phyloP scores from a whole-genome alignment of 2,113 vertebrate species.

The Alligator sinensis region DNA sequence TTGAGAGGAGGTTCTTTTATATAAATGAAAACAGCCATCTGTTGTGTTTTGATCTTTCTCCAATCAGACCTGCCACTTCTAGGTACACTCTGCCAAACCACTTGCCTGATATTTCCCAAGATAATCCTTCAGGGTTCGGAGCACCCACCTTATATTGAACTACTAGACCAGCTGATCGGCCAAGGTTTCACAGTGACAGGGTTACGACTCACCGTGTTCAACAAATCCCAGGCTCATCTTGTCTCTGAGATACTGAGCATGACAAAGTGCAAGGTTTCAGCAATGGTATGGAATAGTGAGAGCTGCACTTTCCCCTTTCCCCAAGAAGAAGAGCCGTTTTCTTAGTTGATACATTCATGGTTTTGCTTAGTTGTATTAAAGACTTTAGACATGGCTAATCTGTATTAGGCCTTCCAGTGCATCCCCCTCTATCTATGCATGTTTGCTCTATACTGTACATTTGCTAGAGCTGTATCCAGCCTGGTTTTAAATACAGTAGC shows the following conservation, averaged over 20 bases:
- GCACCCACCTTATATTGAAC: slow-evolving; percentile 56
- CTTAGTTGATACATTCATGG: background rate
- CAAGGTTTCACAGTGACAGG: slow-evolving; percentile 77
- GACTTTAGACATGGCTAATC: background rate
- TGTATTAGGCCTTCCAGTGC: fast-evolving
- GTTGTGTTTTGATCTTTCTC: background rate
- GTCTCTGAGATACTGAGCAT: slow-evolving; percentile 50
- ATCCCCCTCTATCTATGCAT: fast-evolving
- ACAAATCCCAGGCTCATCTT: slow-evolving; percentile 45
- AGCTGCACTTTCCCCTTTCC: background rate
- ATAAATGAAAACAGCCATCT: background rate
- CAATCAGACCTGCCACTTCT: slow-evolving; percentile 9
- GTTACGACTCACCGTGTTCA: slow-evolving; percentile 63
- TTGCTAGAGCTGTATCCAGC: background rate
- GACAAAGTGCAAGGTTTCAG: background rate
- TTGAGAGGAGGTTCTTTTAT: background rate
- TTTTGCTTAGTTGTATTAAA: background rate
- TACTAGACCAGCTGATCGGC: slow-evolving; percentile 67
- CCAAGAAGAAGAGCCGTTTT: background rate
- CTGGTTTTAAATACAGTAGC: background rate
- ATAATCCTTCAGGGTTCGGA: slow-evolving; percentile 40
- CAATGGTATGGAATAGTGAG: slow-evolving; percentile 43
- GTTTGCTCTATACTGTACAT: background rate
- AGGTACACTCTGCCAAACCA: slow-evolving; percentile 74
- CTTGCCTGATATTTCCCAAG: slow-evolving; percentile 76